Percentiles rank a stretch among this genome's conserved stretches.
Evolutionary conservation across 2,797 vertebrate species (phyloP).

Genomic region (Brachyalestes nurse): DNA sequence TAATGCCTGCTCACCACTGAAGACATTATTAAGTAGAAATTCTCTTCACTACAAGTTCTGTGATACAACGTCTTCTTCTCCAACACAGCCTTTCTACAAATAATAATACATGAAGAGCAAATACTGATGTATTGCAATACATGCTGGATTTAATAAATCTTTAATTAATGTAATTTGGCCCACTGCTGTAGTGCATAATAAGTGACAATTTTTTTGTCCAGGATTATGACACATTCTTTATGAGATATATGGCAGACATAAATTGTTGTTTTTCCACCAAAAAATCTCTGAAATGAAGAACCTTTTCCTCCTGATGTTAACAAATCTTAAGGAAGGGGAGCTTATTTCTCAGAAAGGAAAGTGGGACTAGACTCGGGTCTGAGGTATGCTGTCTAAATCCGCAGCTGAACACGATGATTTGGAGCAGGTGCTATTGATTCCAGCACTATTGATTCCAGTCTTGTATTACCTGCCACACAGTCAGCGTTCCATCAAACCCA

Average conservation of each 20-base stretch:
- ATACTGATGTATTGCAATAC: too few species aligned
- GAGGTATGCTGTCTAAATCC: conserved; percentile 17
- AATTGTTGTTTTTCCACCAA: background rate
- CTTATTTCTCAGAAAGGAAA: conserved; percentile 4
- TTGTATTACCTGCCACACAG: conserved; percentile 48
- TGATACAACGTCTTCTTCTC: too few species aligned
- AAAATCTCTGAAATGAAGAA: conserved; percentile 1
- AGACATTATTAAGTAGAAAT: too few species aligned
- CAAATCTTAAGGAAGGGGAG: conserved; percentile 6
- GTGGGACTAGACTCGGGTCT: background rate
- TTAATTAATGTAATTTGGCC: too few species aligned
- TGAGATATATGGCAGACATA: background rate
- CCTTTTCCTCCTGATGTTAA: background rate
- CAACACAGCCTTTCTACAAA: too few species aligned
- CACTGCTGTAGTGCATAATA: too few species aligned
- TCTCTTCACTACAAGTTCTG: too few species aligned
- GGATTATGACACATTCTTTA: background rate
- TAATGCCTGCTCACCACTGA: too few species aligned
- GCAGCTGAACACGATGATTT: conserved; percentile 6
- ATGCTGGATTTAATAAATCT: too few species aligned
- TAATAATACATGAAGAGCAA: too few species aligned
- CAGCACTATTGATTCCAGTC: conserved; percentile 51
- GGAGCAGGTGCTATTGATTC: conserved; percentile 22
- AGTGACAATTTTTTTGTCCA: too few species aligned
- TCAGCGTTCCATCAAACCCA: conserved; percentile 31